Percentiles rank a stretch among this genome's conserved stretches.
These are phyloP conservation scores for Ophioninae sp. DNA, from an alignment of 2,888 invertebrate species.

Conservation along the genomic window DNA sequence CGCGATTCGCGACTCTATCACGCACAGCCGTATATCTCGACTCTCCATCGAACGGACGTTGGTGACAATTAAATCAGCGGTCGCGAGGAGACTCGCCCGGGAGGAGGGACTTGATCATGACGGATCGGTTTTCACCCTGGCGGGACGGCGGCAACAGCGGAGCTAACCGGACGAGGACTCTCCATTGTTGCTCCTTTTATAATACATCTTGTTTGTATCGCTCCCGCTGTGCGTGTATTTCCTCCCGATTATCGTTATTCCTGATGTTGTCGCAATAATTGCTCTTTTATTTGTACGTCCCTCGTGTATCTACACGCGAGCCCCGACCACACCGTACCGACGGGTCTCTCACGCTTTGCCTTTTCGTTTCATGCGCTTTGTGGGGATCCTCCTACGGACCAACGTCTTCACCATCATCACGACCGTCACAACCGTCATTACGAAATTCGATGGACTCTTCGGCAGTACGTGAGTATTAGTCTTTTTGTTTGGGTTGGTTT, in stretches of 20 bases:
- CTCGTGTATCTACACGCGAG: conserved; percentile 20
- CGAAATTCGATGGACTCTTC: conserved; percentile 25
- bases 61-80: conserved; percentile 80
- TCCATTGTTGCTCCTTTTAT: conserved; percentile 48
- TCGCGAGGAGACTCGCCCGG: conserved; percentile 31
- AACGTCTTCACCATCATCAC: conserved; percentile 38
- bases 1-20: conserved; percentile 38
- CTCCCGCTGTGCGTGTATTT: conserved; percentile 49
- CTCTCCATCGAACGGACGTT: conserved; percentile 62
- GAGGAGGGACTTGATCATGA: conserved; percentile 75
- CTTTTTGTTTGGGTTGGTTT: too few relatives aligned
- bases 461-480: conserved; percentile 72
- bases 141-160: conserved; percentile 42
- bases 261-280: conserved; percentile 34
- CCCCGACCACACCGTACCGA: conserved; percentile 26
- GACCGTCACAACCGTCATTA: background rate
- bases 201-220: conserved; percentile 57
- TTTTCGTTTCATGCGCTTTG: conserved; percentile 72
- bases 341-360: conserved; percentile 29
- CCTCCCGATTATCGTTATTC: conserved; percentile 39
- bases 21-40: conserved; percentile 38
- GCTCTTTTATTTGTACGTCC: conserved; percentile 9
- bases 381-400: conserved; percentile 45
- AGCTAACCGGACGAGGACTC: conserved; percentile 27
- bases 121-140: conserved; percentile 73